Evolutionary conservation across 2,888 invertebrate species (phyloP), one percentile per base, ranked within the genome.

Genomic region (Diarsia mendica): DNA sequence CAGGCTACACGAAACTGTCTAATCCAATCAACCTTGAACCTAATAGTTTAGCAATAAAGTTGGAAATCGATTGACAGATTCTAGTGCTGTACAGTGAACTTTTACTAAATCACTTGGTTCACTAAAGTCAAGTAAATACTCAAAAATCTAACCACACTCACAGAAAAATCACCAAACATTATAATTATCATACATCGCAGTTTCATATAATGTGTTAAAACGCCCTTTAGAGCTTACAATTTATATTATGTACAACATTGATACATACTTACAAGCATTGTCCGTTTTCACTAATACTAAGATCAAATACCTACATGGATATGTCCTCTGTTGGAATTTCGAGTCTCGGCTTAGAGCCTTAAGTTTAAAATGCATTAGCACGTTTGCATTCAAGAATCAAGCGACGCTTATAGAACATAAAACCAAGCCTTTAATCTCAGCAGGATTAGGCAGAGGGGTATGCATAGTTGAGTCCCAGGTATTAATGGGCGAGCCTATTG

Each of bases 171-270:
- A n/a, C 2, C 51, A 55, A 39, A 55, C n/a, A 58, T 60, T 51
- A 28, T 51, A 39, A 39, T 39, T 39, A 53, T 23, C 15, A 55
- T 58, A 79, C 51, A 63, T 71, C 33, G 28, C 60, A 44, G 75
- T 60, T 33, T 33, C 33, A 28, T 58, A 28, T 15, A 0, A 13
- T 23, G 39, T 55, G 23, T 72, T 72, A 76, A 44, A 65, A 58
- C 11, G 60, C 65, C 2, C 51, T 71, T 58, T 53, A 76, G 67
- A 67, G 55, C 66, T 28, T 60, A 58, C 20, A 64, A 23, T 70
- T 53, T 53, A 72, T 58, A 49, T 63, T 82, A 77, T 81, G 55
- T 83, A 85, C 72, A 84, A 80, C 23, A 66, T 46, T n/a, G n/a
- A 70, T 9, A 33, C 33, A 80, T 44, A n/a, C n/a, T 63, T 63